Conservation (phyloP, 2,888 invertebrate genomes). For the Helobdella robusta region DNA sequence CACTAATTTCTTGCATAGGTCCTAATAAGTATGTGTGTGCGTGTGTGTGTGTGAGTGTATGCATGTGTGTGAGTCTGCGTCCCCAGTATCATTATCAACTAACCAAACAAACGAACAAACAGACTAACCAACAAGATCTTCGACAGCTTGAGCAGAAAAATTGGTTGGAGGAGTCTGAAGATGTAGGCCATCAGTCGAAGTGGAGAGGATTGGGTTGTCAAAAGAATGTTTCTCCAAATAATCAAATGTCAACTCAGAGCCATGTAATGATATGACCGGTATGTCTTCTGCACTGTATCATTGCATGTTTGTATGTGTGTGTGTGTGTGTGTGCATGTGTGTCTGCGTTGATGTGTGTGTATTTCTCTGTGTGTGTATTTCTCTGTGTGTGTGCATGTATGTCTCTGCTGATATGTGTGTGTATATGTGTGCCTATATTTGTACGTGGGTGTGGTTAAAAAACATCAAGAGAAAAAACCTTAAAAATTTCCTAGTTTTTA, state of each 20-base stretch:
- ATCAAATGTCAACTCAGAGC: conserved; percentile 7
- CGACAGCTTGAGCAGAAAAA: too few relatives aligned
- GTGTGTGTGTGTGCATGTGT: too few relatives aligned
- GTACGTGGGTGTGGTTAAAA: too few relatives aligned
- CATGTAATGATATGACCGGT: conserved; percentile 5
- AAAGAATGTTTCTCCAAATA: conserved; percentile 24
- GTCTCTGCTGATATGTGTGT: too few relatives aligned
- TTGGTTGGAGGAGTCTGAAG: conserved; percentile 17
- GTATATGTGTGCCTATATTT: too few relatives aligned
- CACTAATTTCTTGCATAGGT: conserved; percentile 22
- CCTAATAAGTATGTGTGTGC: too few relatives aligned
- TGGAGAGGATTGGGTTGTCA: conserved; percentile 12
- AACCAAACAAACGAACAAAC: background rate
- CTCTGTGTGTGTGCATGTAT: too few relatives aligned
- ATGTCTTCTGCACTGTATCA: conserved; percentile 14
- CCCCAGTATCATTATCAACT: background rate
- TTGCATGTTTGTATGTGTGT: background rate
- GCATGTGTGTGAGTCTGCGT: too few relatives aligned
- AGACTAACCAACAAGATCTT: background rate
- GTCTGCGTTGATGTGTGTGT: too few relatives aligned
- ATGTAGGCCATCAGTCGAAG: conserved; percentile 15
- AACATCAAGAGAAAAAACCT: too few relatives aligned
- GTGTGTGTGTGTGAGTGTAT: too few relatives aligned
- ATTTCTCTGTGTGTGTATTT: too few relatives aligned
- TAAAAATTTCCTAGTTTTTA: conserved; percentile 17